Percentiles rank a stretch among this genome's conserved stretches.
These are phyloP conservation scores for Anguilla obscura DNA, from an alignment of 2,797 vertebrate species.

Conservation along the genomic window DNA sequence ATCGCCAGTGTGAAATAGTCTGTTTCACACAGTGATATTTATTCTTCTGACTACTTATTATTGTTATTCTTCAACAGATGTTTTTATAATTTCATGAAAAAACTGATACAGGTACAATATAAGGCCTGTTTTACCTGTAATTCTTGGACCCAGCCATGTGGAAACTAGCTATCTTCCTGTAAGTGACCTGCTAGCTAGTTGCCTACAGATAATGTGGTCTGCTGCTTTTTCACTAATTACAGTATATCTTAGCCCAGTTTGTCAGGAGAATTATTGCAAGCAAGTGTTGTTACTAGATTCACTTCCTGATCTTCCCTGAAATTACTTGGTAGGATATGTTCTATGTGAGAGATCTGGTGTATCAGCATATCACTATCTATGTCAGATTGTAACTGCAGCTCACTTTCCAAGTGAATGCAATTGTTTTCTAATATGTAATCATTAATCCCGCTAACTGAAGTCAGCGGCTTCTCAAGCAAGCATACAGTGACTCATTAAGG, in stretches of 20 bases:
- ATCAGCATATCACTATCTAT: background rate
- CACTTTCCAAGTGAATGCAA: background rate
- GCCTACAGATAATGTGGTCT: background rate
- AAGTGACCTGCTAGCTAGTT: background rate
- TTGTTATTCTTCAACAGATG: background rate
- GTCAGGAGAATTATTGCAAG: background rate
- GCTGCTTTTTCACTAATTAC: background rate
- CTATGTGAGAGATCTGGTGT: too few species aligned
- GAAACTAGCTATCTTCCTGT: background rate
- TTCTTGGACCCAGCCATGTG: background rate
- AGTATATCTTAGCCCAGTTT: background rate
- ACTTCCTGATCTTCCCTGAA: background rate
- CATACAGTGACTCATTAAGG: background rate
- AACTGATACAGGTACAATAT: background rate
- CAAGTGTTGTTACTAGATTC: background rate
- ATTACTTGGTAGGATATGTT: too few species aligned
- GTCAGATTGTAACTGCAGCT: background rate
- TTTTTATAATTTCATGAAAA: background rate
- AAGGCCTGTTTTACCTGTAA: too few species aligned
- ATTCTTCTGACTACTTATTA: background rate
- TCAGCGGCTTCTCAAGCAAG: background rate
- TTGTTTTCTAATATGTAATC: background rate
- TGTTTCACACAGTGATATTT: background rate
- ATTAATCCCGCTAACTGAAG: background rate
- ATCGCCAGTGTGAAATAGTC: too few species aligned